A percentile compares a stretch with the other conserved stretches of the same genome.
Conservation (phyloP, 92 coral and sea anemone genomes). For the Metridium senile region DNA sequence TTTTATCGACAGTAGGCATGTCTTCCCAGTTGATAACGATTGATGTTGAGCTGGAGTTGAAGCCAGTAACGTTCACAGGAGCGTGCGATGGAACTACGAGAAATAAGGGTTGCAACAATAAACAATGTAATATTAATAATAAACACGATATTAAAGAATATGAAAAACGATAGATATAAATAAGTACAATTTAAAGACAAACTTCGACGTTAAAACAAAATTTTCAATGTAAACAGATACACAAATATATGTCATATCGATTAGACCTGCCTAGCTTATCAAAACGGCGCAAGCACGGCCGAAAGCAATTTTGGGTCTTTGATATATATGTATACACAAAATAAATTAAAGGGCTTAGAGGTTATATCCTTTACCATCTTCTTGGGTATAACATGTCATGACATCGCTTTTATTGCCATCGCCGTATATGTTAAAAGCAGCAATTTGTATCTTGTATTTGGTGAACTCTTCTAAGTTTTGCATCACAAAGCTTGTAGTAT, state of each 20-base stretch:
- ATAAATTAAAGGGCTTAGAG: no score
- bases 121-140: not conserved
- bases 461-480: conserved; percentile 46
- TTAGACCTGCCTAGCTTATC: no score
- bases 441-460: conserved; percentile 43
- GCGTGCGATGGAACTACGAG: conserved; percentile 56
- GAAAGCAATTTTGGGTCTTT: no score
- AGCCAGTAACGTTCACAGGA: conserved; percentile 40
- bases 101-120: not conserved
- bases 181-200: no score
- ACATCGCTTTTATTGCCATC: conserved; percentile 61
- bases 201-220: no score
- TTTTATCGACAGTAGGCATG: conserved; percentile 35
- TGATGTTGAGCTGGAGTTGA: conserved; percentile 28
- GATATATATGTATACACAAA: no score
- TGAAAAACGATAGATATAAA: no score
- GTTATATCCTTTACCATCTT: conserved; percentile 43
- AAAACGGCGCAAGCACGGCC: no score
- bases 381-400: conserved; percentile 44
- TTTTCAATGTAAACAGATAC: no score
- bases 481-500: conserved; percentile 22
- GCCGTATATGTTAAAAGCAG: conserved; percentile 55
- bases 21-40: conserved; percentile 48
- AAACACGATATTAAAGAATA: not conserved
- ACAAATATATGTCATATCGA: no score